Evolutionary conservation across 2,797 vertebrate species (phyloP).

Genomic region (Pelochelys cantorii): DNA sequence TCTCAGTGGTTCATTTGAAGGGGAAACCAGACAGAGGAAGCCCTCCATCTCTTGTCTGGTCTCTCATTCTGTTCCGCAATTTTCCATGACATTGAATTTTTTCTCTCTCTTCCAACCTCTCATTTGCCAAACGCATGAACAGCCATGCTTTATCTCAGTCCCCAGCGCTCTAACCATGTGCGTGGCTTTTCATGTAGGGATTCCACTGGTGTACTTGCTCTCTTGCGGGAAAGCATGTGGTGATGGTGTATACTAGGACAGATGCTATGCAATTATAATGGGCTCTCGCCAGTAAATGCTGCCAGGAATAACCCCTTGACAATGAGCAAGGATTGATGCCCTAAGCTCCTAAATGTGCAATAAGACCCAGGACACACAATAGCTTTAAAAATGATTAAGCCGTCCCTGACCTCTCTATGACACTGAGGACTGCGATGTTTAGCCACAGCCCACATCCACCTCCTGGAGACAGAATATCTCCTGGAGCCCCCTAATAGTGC

Average conservation of each 20-base stretch:
- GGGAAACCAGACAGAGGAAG: neutral
- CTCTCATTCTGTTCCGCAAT: neutral
- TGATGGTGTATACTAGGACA: neutral
- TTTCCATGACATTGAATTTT: neutral
- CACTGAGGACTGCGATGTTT: too few species aligned
- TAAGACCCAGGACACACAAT: fast-evolving
- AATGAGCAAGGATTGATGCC: neutral
- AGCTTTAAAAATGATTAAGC: neutral
- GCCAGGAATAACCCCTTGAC: fast-evolving
- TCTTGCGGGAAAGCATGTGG: neutral
- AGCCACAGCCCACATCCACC: neutral
- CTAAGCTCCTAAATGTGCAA: neutral
- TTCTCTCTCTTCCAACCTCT: neutral
- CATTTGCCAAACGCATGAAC: neutral
- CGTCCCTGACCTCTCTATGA: neutral
- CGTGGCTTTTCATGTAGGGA: fast-evolving
- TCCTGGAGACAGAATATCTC: neutral
- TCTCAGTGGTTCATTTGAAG: neutral
- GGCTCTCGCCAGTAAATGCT: neutral
- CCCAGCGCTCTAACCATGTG: fast-evolving
- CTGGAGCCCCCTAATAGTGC: neutral
- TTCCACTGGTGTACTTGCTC: neutral
- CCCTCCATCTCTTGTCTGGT: neutral
- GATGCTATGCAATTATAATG: neutral
- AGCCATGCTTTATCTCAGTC: neutral